phyloP scores from a whole-genome alignment of 1,140 invertebrate species.

The Proales similis region DNA sequence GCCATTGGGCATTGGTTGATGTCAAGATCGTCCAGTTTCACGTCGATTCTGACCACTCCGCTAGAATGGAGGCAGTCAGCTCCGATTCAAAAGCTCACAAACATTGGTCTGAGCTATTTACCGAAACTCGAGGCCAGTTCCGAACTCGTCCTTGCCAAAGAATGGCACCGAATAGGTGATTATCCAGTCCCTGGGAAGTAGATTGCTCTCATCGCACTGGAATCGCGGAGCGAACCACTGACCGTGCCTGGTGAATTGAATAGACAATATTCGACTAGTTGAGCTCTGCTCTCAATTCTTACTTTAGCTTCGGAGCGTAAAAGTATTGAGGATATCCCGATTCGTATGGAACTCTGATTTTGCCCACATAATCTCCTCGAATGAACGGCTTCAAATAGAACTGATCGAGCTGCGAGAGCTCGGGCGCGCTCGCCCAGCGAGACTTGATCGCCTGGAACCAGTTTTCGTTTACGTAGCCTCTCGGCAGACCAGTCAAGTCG shows the following conservation, averaged over 20 bases:
- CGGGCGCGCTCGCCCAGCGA: conserved; percentile 85
- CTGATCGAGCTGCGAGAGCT: conserved; percentile 68
- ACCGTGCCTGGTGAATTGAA: conserved; percentile 73
- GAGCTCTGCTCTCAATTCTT: conserved; percentile 16
- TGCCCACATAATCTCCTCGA: conserved; percentile 67
- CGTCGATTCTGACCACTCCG: conserved; percentile 84
- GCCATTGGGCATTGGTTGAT: conserved; percentile 84
- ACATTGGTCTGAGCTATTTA: conserved; percentile 40
- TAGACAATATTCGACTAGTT: conserved; percentile 56
- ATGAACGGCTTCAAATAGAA: conserved; percentile 85
- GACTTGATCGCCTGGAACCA: conserved; percentile 44
- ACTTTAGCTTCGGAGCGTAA: conserved; percentile 37
- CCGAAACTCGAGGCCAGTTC: conserved; percentile 54
- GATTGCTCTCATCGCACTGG: conserved; percentile 73
- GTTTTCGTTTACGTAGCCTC: conserved; percentile 38
- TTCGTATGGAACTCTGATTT: conserved; percentile 29
- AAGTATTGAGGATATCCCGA: conserved; percentile 33
- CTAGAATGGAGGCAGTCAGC: conserved; percentile 57
- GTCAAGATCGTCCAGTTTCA: conserved; percentile 78
- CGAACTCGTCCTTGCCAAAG: conserved; percentile 89
- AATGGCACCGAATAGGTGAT: conserved; percentile 89
- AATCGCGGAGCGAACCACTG: conserved; percentile 87
- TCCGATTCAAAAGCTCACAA: background rate
- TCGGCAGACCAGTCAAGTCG: conserved; percentile 39
- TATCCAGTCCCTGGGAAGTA: conserved; percentile 75